Base-by-base conservation (phyloP, 1,140 invertebrate species). In the Semibalanus balanoides region DNA sequence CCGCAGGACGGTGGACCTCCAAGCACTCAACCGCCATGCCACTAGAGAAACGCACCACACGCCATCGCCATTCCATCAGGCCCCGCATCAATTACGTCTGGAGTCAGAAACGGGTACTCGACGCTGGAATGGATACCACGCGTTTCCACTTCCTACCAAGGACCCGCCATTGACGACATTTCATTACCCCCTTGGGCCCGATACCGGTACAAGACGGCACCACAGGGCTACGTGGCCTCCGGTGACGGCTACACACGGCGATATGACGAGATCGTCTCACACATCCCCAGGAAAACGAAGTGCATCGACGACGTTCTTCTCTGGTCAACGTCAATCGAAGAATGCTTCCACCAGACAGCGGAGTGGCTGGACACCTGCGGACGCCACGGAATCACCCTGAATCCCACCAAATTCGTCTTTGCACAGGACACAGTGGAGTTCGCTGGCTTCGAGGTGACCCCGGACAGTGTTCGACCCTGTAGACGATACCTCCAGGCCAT, bases 251-350 rank as follows among this genome's bases (percentile, higher is more conserved):
- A 76, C 51, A 76, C 51, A 1, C 14, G 43, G 0, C 11, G 75
- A 73, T 76, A 70, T 70, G 64, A 76, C 35, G 75, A 76, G 25
- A 76, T 76, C 17, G 75, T 76, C 11, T 1, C 43, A 3, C 5
- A 76, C 75, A 3, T 64, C n/a, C 70, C n/a, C 5, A 28, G 29
- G 29, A 72, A 29, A 11, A 72, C 70, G 7, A 72, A 72, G 19
- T 72, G 70, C 29, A 22, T 72, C 11, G n/a, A 72, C 28, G 70
- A 29, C n/a, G 70, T 30, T n/a, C n/a, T 72, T 22, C 29, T 72
- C 28, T 72, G 70, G 70, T 72, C 70, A 30, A n/a, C 3, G 19
- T 72, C 70, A 11, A 72, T 72, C 3, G 70, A 72, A 30, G 70
- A 29, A 9, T 29, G 28, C n/a, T 72, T 7, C 29, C 9, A 29